Percentiles rank a stretch among this genome's conserved stretches.
Evolutionary conservation across 2,888 invertebrate genomes (phyloP).

Genomic region (Acleris cristana): DNA sequence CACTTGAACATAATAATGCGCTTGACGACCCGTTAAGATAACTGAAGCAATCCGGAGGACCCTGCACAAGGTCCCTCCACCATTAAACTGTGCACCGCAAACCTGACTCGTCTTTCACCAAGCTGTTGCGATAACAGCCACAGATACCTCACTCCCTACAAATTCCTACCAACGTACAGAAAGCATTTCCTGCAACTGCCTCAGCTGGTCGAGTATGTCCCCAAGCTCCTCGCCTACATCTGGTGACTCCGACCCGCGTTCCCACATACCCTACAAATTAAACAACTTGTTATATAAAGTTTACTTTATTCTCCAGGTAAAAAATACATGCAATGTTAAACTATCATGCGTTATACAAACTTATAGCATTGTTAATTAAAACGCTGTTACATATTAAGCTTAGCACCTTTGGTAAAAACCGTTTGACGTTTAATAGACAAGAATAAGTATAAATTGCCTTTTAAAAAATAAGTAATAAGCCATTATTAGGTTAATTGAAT

Average conservation of each 20-base stretch:
- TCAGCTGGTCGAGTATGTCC: conserved; percentile 61
- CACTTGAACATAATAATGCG: too few relatives aligned
- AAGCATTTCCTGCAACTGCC: conserved; percentile 59
- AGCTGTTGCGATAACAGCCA: background rate
- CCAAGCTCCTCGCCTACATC: conserved; percentile 62
- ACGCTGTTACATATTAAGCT: too few relatives aligned
- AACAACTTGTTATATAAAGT: conserved; percentile 20
- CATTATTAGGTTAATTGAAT: too few relatives aligned
- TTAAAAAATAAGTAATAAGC: too few relatives aligned
- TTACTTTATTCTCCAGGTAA: conserved; percentile 14
- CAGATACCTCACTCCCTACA: background rate
- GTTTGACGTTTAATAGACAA: too few relatives aligned
- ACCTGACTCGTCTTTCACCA: background rate
- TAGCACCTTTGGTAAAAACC: too few relatives aligned
- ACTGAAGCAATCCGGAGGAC: too few relatives aligned
- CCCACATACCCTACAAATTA: conserved; percentile 63
- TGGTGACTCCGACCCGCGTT: conserved; percentile 47
- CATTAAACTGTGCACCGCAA: too few relatives aligned
- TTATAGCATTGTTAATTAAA: background rate
- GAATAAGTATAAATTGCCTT: too few relatives aligned
- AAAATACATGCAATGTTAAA: conserved; percentile 7
- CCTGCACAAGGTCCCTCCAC: too few relatives aligned
- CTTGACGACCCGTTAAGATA: too few relatives aligned
- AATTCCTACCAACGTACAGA: conserved; percentile 53
- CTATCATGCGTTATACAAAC: background rate